A percentile compares a stretch with the other conserved stretches of the same genome.
These are phyloP conservation scores for Pomacea maculata DNA, from an alignment of 1,140 invertebrate genomes.

Conservation along the genomic window DNA sequence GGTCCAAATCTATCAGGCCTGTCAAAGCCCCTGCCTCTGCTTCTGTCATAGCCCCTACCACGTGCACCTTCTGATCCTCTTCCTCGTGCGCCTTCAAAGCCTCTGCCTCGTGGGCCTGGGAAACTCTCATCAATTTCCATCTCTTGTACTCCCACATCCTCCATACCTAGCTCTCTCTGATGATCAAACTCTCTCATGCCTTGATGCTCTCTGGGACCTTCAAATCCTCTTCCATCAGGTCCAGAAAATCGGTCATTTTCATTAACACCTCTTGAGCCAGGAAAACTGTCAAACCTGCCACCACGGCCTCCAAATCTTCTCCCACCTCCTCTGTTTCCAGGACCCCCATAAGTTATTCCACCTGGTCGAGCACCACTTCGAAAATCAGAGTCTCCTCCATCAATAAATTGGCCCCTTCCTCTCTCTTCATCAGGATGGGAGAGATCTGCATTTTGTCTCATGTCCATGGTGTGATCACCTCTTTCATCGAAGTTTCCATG, in stretches of 20 bases:
- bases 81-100: conserved; percentile 13
- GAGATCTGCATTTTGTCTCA: conserved; percentile 19
- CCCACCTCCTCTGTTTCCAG: conserved; percentile 9
- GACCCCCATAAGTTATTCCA: conserved; percentile 12
- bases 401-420: conserved; percentile 16
- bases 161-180: neutral
- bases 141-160: neutral
- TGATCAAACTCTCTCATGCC: conserved; percentile 7
- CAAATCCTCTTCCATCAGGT: conserved; percentile 3
- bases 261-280: no score
- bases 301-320: conserved; percentile 4
- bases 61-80: conserved; percentile 16
- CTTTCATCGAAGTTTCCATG: neutral
- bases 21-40: conserved; percentile 21
- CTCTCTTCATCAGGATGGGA: conserved; percentile 13
- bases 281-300: neutral
- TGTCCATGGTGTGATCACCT: neutral
- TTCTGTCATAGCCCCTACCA: conserved; percentile 13
- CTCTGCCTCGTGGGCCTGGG: conserved; percentile 2
- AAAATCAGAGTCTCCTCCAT: conserved; percentile 19
- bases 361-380: neutral
- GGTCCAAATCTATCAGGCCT: conserved; percentile 11
- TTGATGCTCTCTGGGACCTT: neutral
- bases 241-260: neutral
- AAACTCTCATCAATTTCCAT: conserved; percentile 4